Conservation (phyloP, 2,797 vertebrate genomes). For the Cyprinella venusta region DNA sequence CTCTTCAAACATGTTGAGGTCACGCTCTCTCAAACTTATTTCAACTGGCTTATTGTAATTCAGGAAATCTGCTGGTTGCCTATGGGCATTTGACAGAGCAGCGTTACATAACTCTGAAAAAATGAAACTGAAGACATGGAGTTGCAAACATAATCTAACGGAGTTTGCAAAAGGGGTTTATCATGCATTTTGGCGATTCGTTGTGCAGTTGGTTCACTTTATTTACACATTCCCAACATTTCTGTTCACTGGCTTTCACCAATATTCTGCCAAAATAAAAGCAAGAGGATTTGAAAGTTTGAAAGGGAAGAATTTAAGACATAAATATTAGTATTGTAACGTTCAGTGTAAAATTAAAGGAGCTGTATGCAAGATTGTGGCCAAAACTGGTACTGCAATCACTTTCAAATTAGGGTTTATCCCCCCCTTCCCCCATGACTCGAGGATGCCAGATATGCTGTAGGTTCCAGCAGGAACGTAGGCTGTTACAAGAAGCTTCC, state of each 20-base stretch:
- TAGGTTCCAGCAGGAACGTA: no score
- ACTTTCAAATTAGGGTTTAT: no score
- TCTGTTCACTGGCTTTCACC: not conserved
- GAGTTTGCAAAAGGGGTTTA: not conserved
- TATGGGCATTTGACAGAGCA: slow-evolving; percentile 24
- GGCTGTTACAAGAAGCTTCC: no score
- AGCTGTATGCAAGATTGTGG: no score
- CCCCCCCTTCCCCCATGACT: no score
- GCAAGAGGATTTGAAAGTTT: no score
- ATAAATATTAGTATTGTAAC: no score
- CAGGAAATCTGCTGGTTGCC: slow-evolving; percentile 23
- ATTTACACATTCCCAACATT: not conserved
- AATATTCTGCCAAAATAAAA: not conserved
- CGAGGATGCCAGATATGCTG: no score
- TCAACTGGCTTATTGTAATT: slow-evolving; percentile 34
- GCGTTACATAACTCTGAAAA: slow-evolving; percentile 35
- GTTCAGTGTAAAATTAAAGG: not conserved
- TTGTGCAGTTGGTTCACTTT: not conserved
- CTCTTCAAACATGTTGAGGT: slow-evolving; percentile 23
- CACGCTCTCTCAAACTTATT: slow-evolving; percentile 29
- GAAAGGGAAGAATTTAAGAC: no score
- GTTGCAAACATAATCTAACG: not conserved
- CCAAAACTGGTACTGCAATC: no score
- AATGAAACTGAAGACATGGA: slow-evolving; percentile 1
- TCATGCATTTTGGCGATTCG: not conserved